Conservation (phyloP, 2,113 vertebrate genomes). For the Pseudolaguvia tuberculata region DNA sequence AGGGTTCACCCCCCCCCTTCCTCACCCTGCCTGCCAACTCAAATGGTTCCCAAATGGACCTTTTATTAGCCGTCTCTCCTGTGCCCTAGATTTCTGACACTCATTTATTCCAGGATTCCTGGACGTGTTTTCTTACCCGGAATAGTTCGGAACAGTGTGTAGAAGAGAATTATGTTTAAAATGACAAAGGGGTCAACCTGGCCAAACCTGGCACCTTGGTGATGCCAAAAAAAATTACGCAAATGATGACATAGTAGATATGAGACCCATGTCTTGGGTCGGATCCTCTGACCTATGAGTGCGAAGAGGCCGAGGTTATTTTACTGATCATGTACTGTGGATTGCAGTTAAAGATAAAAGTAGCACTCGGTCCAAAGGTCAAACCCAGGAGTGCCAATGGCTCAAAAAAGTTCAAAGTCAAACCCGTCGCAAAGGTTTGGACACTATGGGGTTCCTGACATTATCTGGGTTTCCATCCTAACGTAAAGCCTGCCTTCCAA, state of each 20-base stretch:
- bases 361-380: neutral
- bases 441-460: too few relatives aligned
- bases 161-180: neutral
- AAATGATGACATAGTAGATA: too few relatives aligned
- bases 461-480: too few relatives aligned
- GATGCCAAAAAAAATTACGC: too few relatives aligned
- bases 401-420: neutral
- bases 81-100: conserved; percentile 14
- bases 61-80: conserved; percentile 14
- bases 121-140: conserved; percentile 6
- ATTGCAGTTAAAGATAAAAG: neutral
- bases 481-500: too few relatives aligned
- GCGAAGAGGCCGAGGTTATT: neutral
- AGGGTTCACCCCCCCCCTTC: conserved; percentile 8
- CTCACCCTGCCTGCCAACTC: conserved; percentile 17
- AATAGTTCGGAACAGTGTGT: neutral
- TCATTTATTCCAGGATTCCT: conserved; percentile 13
- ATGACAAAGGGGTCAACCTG: too few relatives aligned
- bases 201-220: too few relatives aligned
- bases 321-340: neutral
- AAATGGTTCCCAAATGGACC: conserved; percentile 45
- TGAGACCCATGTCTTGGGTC: too few relatives aligned
- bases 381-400: neutral
- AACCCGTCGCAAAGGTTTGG: neutral
- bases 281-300: too few relatives aligned